Evolutionary conservation across 2,113 vertebrate genomes (phyloP), one percentile per base, ranked within the genome.

Genomic region (Steatornis caripensis): DNA sequence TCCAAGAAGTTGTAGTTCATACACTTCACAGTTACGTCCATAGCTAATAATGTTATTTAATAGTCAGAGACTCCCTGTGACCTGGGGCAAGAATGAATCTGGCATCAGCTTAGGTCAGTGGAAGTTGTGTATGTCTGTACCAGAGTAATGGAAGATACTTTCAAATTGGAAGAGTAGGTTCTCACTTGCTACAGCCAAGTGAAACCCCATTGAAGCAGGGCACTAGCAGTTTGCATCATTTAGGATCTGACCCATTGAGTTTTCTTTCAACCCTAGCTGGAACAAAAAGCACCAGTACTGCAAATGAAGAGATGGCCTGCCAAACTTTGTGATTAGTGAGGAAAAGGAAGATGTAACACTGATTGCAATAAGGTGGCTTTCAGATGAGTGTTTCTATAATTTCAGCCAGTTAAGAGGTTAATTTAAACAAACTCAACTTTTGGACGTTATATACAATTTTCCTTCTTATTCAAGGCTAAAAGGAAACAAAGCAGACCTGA

Each of bases 401-500:
- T 82, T n/a, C 77, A 69, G 43, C 70, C 60, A 62, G 64, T 79
- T 91, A 94, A 70, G 61, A 81, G 48, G 80, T 96, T 92, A 84
- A 94, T 87, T 90, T 87, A 58, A 95, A 69, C 34, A 87, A 49
- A 9, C 26, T 41, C 49, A 71, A 22, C 77, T 89, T 95, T 20
- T 81, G 74, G 88, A 53, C 27, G 5, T 76, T 58, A 75, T 43
- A 48, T 43, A 18, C 19, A 17, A 64, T 91, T 96, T 91, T 53
- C 26, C 55, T 61, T 27, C 61, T 55, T 55, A 60, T 66, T 61
- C 48, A 53, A 36, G 51, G 26, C 7, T 60, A 14, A 43, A 51
- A 84, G 65, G 53, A 85, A 70, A 93, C 61, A 94, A 94, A 94
- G 86, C 46, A 87, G 62, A 84, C 22, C 68, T 96, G 93, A 91